Base-by-base conservation (phyloP, 2,888 invertebrate species). In the Autographa gamma region DNA sequence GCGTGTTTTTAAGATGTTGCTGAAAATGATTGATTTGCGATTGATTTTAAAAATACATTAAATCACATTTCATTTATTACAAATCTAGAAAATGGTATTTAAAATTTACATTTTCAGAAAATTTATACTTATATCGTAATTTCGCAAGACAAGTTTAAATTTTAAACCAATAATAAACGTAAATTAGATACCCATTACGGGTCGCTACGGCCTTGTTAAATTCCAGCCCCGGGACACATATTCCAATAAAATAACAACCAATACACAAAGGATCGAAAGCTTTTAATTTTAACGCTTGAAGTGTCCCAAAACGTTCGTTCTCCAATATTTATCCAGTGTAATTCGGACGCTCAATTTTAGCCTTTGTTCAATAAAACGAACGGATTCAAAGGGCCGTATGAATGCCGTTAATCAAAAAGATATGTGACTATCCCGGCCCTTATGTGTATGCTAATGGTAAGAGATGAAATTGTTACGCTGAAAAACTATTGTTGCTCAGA, bases 261-360 rank as follows among this genome's bases (percentile, higher is more conserved):
- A 43, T 41, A 48, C 34, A 73, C 34, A 73, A 43, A 60, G 61
- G 60, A 62, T 54, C 52, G 59, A 64, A 76, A 11, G 52, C 58
- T 60, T 63, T 59, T 59, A 19, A 63, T 34, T 67, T 65, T 56
- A 48, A 62, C 63, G 52, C 31, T 60, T 34, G 14, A 52, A 48
- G 52, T 54, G 56, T 32, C 48, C 19, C 52, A 62, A 52, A 34
- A 48, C 14, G 58, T 59, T 34, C 60, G 64, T 60, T n/a, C 25
- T 38, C 19, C 6, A 78, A 64, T 74, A 66, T 69, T 76, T 59
- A 67, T 31, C 56, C 58, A 41, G 52, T 43, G 69, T 60, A 62
- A 59, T 63, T 18, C 18, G 25, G 34, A 48, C 48, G 62, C 59
- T 19, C n/a, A 38, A 48, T 63, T 60, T 56, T 14, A 34, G 38